Percentiles rank a stretch among this genome's conserved stretches.
Evolutionary conservation across 1,140 invertebrate genomes (phyloP).

Genomic region (Micrasema minimum): DNA sequence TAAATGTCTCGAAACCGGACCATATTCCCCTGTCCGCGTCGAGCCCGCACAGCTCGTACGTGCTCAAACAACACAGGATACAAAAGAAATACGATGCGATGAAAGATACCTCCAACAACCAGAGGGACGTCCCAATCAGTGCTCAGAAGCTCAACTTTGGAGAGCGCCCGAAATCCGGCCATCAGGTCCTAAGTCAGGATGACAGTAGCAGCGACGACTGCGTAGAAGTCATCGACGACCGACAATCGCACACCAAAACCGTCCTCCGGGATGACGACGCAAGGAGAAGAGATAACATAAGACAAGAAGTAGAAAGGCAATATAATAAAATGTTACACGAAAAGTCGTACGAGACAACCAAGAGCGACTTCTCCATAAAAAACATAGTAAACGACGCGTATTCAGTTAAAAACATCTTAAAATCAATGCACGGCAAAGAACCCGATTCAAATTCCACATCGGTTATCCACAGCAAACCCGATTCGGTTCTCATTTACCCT

Average conservation of each 20-base stretch:
- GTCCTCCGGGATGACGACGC: slow-evolving; percentile 19
- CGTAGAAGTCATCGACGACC: slow-evolving; percentile 44
- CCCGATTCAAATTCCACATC: not conserved
- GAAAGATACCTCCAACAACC: not conserved
- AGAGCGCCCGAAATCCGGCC: not conserved
- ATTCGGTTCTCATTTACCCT: slow-evolving; percentile 17
- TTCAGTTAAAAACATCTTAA: slow-evolving; percentile 33
- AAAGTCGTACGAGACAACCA: not conserved
- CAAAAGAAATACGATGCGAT: slow-evolving; percentile 33
- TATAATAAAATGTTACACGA: slow-evolving; percentile 9
- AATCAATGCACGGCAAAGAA: slow-evolving; percentile 18
- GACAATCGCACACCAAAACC: not conserved
- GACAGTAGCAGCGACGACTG: slow-evolving; percentile 53
- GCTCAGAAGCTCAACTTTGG: slow-evolving; percentile 28
- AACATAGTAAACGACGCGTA: slow-evolving; percentile 19
- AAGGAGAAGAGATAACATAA: slow-evolving; percentile 35
- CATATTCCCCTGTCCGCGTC: slow-evolving; percentile 20
- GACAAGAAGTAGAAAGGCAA: slow-evolving; percentile 38
- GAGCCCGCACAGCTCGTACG: slow-evolving; percentile 1
- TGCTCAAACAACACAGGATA: slow-evolving; percentile 35
- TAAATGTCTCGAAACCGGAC: slow-evolving; percentile 26
- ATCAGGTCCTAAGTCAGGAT: slow-evolving; percentile 36
- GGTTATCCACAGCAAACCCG: slow-evolving; percentile 18
- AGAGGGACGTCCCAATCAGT: not conserved
- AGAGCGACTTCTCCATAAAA: slow-evolving; percentile 23